phyloP scores from a whole-genome alignment of 1,140 invertebrate species.

The Heliconius hewitsoni region DNA sequence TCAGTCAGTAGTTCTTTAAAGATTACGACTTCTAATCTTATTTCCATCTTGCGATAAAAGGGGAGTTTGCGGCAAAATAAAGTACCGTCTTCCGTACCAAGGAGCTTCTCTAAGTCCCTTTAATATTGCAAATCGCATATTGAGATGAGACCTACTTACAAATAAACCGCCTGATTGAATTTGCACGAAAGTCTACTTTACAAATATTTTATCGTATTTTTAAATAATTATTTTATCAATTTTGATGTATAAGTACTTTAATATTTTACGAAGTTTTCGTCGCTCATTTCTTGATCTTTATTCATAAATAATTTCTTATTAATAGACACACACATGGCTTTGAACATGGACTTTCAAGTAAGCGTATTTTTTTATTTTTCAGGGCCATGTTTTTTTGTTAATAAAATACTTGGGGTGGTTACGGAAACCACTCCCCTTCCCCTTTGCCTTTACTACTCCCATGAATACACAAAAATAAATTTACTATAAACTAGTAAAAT shows the following conservation, averaged over 20 bases:
- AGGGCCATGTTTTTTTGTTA: too few species aligned
- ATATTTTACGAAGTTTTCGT: not conserved
- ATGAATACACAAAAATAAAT: too few species aligned
- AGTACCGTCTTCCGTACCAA: conserved; percentile 56
- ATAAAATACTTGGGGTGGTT: too few species aligned
- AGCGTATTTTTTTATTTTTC: too few species aligned
- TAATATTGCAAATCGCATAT: conserved; percentile 76
- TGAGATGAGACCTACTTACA: conserved; percentile 70
- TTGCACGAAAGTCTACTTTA: conserved; percentile 57
- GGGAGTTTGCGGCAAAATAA: conserved; percentile 72
- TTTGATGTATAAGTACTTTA: not conserved
- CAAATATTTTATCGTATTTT: not conserved
- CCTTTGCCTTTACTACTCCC: too few species aligned
- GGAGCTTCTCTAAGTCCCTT: conserved; percentile 70
- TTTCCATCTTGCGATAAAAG: conserved; percentile 62
- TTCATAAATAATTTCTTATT: too few species aligned
- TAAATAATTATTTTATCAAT: not conserved
- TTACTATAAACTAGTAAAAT: too few species aligned
- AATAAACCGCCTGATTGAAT: conserved; percentile 64
- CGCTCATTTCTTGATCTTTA: not conserved
- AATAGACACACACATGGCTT: too few species aligned
- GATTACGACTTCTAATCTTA: conserved; percentile 75
- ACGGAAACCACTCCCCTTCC: too few species aligned
- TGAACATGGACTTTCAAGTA: too few species aligned
- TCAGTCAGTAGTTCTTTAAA: conserved; percentile 59